Base-by-base conservation (phyloP, 2,888 invertebrate species). In the Sinodicranocentrus sp. region DNA sequence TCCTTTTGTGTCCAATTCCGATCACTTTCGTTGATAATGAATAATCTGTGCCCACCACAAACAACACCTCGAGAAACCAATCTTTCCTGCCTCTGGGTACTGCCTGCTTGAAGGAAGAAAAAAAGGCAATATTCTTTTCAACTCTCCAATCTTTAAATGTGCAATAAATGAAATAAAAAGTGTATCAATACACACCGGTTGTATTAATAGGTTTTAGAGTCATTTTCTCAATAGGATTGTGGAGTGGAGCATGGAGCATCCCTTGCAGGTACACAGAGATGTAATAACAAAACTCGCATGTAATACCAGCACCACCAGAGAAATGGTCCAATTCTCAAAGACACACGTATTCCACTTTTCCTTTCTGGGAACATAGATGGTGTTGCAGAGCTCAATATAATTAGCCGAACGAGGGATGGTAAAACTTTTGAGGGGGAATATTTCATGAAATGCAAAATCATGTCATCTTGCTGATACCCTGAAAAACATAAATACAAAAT, bases 21-120 rank as follows among this genome's bases (percentile, higher is more conserved):
- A 79, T 79, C 79, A 79, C 79, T 79, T 48, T 70, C 48, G 63
- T 63, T 79, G 79, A 79, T 79, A 79, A 79, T 79, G 79, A 79
- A 71, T 68, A 78, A 78, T 70, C 54, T 68, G 59, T 79, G 79
- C 71, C 79, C 79, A 79, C 79, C 79, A 71, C 79, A 79, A 71
- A 63, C 61, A 79, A 79, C 79, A 79, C 79, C 79, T 79, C 70
- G 28, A 76, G 54, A 21, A 78, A 63, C 61, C 78, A 59, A 78
- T 78, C 78, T 63, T 17, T 68, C 77, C 48, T 63, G 23, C 70
- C 71, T 68, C 39, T 43, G 48, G 75, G 33, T 65, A 43, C 63
- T 61, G 3, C 2, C 61, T 61, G 3, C 15, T 61, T 33, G 28
- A 33, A 3, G n/a, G 33, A 59, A 59, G 23, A 59, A 59, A 59